A percentile compares a stretch with the other conserved stretches of the same genome.
Evolutionary conservation across 2,797 vertebrate genomes (phyloP).

Genomic region (Gobionotothen gibberifrons): DNA sequence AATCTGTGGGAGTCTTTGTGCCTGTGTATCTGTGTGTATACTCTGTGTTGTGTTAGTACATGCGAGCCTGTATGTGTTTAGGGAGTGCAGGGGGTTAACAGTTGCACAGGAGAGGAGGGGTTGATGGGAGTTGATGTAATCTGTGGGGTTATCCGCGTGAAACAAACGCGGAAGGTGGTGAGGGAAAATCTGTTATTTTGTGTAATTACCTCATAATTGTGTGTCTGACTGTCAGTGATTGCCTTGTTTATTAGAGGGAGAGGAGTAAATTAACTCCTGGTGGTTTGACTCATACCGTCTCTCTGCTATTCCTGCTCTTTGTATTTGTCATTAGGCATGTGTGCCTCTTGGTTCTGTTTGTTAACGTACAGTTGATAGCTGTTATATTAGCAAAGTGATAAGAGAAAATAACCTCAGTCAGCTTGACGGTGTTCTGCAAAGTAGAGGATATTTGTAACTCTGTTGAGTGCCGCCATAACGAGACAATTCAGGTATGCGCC

Average conservation of each 20-base stretch:
- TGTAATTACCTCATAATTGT: constrained; percentile 80
- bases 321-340: constrained; percentile 45
- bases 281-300: constrained; percentile 43
- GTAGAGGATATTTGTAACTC: constrained; percentile 17
- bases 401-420: constrained; percentile 9
- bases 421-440: constrained; percentile 27
- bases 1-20: constrained; percentile 51
- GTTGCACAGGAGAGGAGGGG: constrained; percentile 35
- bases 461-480: not conserved
- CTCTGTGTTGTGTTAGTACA: constrained; percentile 38
- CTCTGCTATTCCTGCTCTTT: constrained; percentile 24
- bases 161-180: constrained; percentile 64
- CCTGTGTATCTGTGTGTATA: constrained; percentile 29
- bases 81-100: constrained; percentile 31
- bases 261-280: constrained; percentile 53
- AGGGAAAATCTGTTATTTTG: constrained; percentile 77
- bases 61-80: constrained; percentile 26
- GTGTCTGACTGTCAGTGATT: constrained; percentile 71
- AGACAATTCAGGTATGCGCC: not conserved
- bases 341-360: constrained; percentile 25
- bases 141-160: constrained; percentile 61
- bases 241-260: constrained; percentile 76
- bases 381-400: constrained; percentile 15
- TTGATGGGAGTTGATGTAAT: constrained; percentile 55
- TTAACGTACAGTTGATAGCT: constrained; percentile 10